phyloP scores from a whole-genome alignment of 2,888 invertebrate genomes.

The Panzeria rudis region DNA sequence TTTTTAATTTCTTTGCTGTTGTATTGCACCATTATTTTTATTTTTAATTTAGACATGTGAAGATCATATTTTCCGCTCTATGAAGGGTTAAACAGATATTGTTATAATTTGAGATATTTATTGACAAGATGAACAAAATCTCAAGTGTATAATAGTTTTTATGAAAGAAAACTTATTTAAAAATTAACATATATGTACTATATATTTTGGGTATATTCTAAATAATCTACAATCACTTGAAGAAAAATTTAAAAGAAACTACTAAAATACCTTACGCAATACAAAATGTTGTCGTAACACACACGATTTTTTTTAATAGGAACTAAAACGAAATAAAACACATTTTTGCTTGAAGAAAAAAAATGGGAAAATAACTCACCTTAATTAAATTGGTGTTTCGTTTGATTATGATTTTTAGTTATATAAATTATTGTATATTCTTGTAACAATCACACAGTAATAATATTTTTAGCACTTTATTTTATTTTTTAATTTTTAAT shows the following conservation, averaged over 20 bases:
- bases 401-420: constrained; percentile 36
- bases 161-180: constrained; percentile 31
- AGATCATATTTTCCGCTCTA: background rate
- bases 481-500: background rate
- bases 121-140: constrained; percentile 42
- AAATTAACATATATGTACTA: constrained; percentile 51
- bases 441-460: constrained; percentile 17
- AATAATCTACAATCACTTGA: constrained; percentile 62
- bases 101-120: constrained; percentile 42
- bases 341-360: background rate
- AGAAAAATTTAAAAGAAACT: constrained; percentile 32
- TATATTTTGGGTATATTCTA: constrained; percentile 32
- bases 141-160: constrained; percentile 43
- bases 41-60: background rate
- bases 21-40: no score
- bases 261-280: constrained; percentile 62
- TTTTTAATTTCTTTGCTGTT: background rate
- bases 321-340: constrained; percentile 42
- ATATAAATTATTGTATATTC: constrained; percentile 34
- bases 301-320: constrained; percentile 22
- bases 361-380: constrained; percentile 32
- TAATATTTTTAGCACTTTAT: constrained; percentile 8
- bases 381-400: constrained; percentile 19
- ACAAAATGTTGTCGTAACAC: constrained; percentile 62
- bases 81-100: constrained; percentile 50